Evolutionary conservation across 2,797 vertebrate genomes (phyloP), one percentile per base, ranked within the genome.

Genomic region (Tachyglossus aculeatus): DNA sequence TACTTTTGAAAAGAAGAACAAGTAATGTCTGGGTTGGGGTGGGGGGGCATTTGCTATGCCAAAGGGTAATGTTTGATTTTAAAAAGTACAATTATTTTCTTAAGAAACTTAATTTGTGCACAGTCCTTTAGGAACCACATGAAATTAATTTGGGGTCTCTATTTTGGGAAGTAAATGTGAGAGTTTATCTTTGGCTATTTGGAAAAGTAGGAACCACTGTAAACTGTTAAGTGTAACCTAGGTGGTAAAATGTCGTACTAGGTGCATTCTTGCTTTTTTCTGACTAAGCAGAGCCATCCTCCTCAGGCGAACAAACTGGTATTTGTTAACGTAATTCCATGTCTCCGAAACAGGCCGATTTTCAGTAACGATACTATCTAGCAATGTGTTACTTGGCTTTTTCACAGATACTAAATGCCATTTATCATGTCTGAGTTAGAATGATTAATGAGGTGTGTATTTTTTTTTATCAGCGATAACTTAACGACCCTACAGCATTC

Each of bases 161-260:
- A 64, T 72, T 88, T 77, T 80, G 64, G 77, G 81, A 88, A 82
- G 59, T 39, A 70, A 73, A 67, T 19, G 31, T 19, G 8, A 3
- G 52, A 47, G 57, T 81, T 72, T 78, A 67, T 85, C 74, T 37
- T 14, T 66, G 60, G 53, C 44, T 84, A 4, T 34, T 61, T 0
- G 2, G 41, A 83, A 83, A 77, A 74, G 60, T 67, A 74, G 71
- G 80, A 89, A 80, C 57, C 85, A 59, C 54, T 87, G 76, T 64
- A 81, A 74, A 43, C 63, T 81, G 74, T 72, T 29, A 80, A 85
- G 63, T 48, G 51, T 52, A 83, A 74, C 52, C 62, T 74, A 34
- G 36, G 18, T 60, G 66, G 70, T 81, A 76, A 79, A 71, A 73
- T 67, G 68, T 80, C 56, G 78, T 45, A 27, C 27, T 52, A 52